phyloP scores from a whole-genome alignment of 2,797 vertebrate genomes.

The Heteromormyrus szaboi region DNA sequence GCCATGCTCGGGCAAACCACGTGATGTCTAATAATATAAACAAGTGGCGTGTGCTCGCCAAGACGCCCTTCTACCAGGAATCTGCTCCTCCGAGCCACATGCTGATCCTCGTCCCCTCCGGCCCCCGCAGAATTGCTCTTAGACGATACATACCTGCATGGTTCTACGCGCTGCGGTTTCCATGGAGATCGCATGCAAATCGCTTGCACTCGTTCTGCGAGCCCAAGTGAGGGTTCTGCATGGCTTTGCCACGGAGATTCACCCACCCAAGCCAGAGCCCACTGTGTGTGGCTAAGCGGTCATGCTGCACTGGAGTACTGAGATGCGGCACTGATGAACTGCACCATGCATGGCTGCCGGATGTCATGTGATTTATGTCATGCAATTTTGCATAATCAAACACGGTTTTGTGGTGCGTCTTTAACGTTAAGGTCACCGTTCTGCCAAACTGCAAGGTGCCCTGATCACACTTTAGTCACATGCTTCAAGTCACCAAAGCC shows the following conservation, averaged over 20 bases:
- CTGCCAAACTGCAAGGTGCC: background rate
- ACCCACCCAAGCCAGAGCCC: background rate
- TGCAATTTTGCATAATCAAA: background rate
- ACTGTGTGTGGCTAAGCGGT: background rate
- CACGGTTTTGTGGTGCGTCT: background rate
- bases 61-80: background rate
- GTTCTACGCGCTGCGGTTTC: background rate
- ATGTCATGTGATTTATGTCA: background rate
- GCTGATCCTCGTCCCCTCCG: background rate
- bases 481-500: background rate
- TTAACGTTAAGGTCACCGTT: background rate
- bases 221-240: background rate
- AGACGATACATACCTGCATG: background rate
- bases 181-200: constrained; percentile 2
- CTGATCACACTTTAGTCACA: background rate
- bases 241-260: background rate
- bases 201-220: background rate
- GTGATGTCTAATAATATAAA: constrained; percentile 11
- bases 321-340: background rate
- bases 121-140: background rate
- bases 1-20: constrained; percentile 17
- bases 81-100: background rate
- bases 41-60: background rate
- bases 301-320: background rate
- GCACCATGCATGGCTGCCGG: background rate